phyloP scores from a whole-genome alignment of 2,888 invertebrate species.

The Hybos culiciformis region DNA sequence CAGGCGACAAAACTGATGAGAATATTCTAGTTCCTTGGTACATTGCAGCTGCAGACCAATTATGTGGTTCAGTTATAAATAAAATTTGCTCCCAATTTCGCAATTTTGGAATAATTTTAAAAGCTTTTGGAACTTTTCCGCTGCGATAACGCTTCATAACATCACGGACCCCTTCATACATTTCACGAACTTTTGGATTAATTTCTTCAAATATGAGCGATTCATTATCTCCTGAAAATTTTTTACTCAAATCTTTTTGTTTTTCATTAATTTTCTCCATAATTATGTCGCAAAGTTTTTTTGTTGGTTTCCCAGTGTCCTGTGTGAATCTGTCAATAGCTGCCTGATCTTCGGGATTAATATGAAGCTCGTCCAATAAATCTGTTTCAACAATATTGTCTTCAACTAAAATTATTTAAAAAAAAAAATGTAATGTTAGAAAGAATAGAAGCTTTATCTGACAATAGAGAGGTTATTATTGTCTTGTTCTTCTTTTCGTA shows the following conservation, averaged over 20 bases:
- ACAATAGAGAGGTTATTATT: too few species aligned
- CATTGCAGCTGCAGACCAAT: constrained; percentile 96
- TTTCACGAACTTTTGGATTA: constrained; percentile 65
- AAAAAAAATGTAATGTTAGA: constrained; percentile 20
- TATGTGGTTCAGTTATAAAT: constrained; percentile 77
- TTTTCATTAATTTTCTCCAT: constrained; percentile 88
- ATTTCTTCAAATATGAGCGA: constrained; percentile 65
- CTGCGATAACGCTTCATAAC: constrained; percentile 81
- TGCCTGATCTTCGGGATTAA: constrained; percentile 78
- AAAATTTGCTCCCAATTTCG: constrained; percentile 90
- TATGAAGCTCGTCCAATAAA: constrained; percentile 57
- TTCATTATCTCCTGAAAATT: constrained; percentile 63
- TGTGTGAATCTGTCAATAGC: constrained; percentile 71
- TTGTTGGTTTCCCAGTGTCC: constrained; percentile 41
- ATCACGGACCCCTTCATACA: constrained; percentile 84
- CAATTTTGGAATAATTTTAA: constrained; percentile 88
- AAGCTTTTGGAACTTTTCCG: constrained; percentile 95
- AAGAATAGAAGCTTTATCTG: constrained; percentile 5
- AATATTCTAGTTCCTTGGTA: constrained; percentile 79
- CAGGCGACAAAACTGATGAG: constrained; percentile 89
- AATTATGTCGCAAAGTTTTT: constrained; percentile 81
- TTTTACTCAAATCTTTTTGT: constrained; percentile 74
- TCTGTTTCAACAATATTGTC: constrained; percentile 38
- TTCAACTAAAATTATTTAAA: constrained; percentile 32
- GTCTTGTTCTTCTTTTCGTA: too few species aligned